Evolutionary conservation across 2,797 vertebrate genomes (phyloP), one percentile per base, ranked within the genome.

Genomic region (Picus viridis): DNA sequence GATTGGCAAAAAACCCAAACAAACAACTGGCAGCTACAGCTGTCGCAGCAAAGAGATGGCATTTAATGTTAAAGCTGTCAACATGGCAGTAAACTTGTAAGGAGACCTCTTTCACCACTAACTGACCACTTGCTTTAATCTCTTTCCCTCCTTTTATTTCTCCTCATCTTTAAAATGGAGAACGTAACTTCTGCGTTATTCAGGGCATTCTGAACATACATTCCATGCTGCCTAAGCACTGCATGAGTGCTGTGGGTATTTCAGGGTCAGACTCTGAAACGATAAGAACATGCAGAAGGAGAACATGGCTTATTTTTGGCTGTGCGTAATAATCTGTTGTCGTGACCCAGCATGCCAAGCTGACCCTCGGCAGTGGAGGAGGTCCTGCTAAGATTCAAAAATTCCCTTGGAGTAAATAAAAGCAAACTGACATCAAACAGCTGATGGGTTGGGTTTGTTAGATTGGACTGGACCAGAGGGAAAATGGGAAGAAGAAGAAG

Each of bases 121-220:
- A 0, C 2, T 63, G 77, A 36, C 36, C 49, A 43, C 26, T 75
- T 9, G 22, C 53, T 94, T 75, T 24, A 67, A 26, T 53, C 20
- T 72, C 75, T 63, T 83, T 43, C 26, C 26, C 59, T 70, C 24
- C 43, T 79, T 81, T 79, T 79, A 29, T 39, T 47, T 65, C 29
- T 62, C 15, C 26, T 3, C 22, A 61, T 13, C 24, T 86, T 76
- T 67, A 49, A 84, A 82, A 62, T 12, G 24, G 26, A 12, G 7
- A 36, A 29, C 22, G 36, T n/a, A 58, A 9, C 23, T 71, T 90
- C 95, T 87, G 74, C 75, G 51, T 94, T 95, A 65, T 92, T 86
- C 73, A 92, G 83, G 86, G 80, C 14, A 57, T 93, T 96, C 90
- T 78, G 49, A 81, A 91, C 18, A 12, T 11, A 13, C 24, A 12